phyloP scores from a whole-genome alignment of 1,140 invertebrate genomes.

The Stenopsyche tienmushanensis region DNA sequence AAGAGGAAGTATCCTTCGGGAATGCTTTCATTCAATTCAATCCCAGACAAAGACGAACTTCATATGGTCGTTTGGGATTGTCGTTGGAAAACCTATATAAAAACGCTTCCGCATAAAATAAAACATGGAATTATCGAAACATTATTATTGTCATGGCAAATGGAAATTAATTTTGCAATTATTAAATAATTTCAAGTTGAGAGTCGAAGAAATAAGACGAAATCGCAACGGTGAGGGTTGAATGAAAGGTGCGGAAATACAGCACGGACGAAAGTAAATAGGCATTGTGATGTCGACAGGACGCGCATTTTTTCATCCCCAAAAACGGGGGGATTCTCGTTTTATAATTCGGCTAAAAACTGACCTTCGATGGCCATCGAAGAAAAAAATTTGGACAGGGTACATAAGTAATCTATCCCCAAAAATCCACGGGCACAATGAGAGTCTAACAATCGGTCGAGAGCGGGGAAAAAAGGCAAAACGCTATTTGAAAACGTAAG shows the following conservation, averaged over 20 bases:
- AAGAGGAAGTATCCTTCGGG: slow-evolving; percentile 31
- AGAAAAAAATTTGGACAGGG: slow-evolving; percentile 29
- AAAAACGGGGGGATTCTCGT: slow-evolving; percentile 13
- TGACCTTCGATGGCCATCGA: slow-evolving; percentile 41
- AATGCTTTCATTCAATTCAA: too few relatives aligned
- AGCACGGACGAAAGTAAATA: slow-evolving; percentile 27
- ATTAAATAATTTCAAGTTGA: too few relatives aligned
- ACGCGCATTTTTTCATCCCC: slow-evolving; percentile 3
- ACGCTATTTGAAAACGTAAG: not conserved
- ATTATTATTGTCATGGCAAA: too few relatives aligned
- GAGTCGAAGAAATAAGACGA: too few relatives aligned
- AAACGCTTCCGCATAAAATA: too few relatives aligned
- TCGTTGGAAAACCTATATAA: too few relatives aligned
- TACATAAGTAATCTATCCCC: slow-evolving; percentile 39
- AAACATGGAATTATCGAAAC: too few relatives aligned
- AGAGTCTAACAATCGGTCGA: slow-evolving; percentile 33
- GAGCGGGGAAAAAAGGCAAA: slow-evolving; percentile 30
- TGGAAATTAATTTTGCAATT: too few relatives aligned
- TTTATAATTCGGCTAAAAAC: slow-evolving; percentile 37
- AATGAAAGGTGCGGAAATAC: slow-evolving; percentile 38
- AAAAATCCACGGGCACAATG: slow-evolving; percentile 35
- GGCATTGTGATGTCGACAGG: not conserved
- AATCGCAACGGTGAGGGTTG: too few relatives aligned
- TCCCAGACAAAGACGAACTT: too few relatives aligned
- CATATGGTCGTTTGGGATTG: too few relatives aligned